Evolutionary conservation across 64 coral and sea anemone species (phyloP).

Genomic region (Actinia tenebrosa): DNA sequence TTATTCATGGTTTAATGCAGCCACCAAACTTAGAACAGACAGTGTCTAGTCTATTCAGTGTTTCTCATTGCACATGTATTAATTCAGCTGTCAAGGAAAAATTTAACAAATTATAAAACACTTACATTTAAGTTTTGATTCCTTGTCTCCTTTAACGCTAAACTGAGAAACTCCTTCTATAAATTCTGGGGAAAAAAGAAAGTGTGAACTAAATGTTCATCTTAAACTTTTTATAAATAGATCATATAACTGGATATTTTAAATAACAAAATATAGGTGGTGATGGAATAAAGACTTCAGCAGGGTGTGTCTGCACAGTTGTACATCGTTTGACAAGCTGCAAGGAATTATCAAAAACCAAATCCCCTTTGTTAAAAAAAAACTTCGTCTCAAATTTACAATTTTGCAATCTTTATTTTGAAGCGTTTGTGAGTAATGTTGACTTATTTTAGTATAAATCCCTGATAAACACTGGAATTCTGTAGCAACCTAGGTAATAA

Average conservation of each 20-base stretch:
- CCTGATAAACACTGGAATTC: not conserved
- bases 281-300: not conserved
- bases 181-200: conserved; percentile 59
- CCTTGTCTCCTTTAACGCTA: conserved; percentile 98
- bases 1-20: too few relatives aligned
- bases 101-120: too few relatives aligned
- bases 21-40: too few relatives aligned
- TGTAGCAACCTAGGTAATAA: not conserved
- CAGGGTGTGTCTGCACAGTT: not conserved
- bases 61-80: too few relatives aligned
- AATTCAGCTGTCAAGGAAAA: not conserved
- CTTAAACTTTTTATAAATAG: not conserved
- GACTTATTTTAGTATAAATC: not conserved
- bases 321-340: not conserved
- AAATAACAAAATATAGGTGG: not conserved
- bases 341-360: not conserved
- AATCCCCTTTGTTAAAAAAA: not conserved
- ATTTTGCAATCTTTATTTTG: not conserved
- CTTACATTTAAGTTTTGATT: conserved; percentile 96
- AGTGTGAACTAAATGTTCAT: not conserved
- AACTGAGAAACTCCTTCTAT: conserved; percentile 99
- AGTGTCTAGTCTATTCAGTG: too few relatives aligned
- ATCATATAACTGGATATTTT: not conserved
- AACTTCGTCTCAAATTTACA: not conserved
- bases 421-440: not conserved